Base-by-base conservation (phyloP, 2,113 vertebrate genomes). In the Mirounga angustirostris region DNA sequence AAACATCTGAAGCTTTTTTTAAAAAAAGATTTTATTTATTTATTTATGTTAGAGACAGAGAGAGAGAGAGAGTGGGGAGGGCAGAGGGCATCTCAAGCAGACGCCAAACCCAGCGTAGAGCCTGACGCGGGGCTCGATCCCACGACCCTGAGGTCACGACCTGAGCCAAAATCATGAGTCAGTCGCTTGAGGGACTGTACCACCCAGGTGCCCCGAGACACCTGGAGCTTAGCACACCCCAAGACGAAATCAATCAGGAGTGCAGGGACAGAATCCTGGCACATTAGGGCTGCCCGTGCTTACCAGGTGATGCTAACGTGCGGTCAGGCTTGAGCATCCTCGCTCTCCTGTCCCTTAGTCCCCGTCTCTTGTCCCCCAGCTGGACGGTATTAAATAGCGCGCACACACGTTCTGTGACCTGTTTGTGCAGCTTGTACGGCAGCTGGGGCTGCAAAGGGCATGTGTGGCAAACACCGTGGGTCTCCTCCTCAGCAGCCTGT, bases 241-340 rank as follows among this genome's bases (percentile, higher is more conserved):
- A 40, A 18, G 22, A 2, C 10, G 52, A n/a, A 11, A 28, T 7
- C n/a, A 10, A 0, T 0, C 4, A 0, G 22, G 4, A 15, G 9
- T 24, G 6, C 50, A 10, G 58, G 52, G 7, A 8, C 5, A 11
- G 58, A 65, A 7, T 16, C 24, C 21, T 2, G 15, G 78, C 24
- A 6, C n/a, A 0, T 26, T 24, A 21, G 33, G 0, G 0, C 30
- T 1, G 22, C 2, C 0, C 24, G 5, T 26, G 0, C 15, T 12
- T 14, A 63, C 24, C 13, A 5, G 8, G 1, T 2, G 69, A 16
- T 6, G 24, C 28, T 21, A 15, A 4, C 1, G 1, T 6, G 50
- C 0, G 0, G 22, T 11, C 59, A 14, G 52, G 52, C 22, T 2
- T 30, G 80, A 18, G 26, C 80, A 46, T 11, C 36, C 26, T 0